Conservation (phyloP, 2,888 invertebrate species). For the Leptinotarsa rubiginosa region DNA sequence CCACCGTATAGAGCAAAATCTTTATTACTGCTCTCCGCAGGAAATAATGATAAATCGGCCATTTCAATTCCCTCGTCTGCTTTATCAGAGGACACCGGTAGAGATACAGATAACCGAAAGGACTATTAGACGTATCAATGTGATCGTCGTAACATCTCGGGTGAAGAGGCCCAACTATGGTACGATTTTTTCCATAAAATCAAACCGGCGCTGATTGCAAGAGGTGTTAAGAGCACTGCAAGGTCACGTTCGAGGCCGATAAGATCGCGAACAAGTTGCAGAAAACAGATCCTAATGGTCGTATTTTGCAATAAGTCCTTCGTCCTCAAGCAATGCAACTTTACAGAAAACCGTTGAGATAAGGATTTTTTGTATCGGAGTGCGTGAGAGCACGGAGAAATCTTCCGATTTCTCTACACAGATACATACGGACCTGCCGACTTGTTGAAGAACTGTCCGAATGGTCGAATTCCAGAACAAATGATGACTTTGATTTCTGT, state of each 20-base stretch:
- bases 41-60: not conserved
- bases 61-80: slow-evolving; percentile 3
- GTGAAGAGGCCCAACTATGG: slow-evolving; percentile 17
- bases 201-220: slow-evolving; percentile 52
- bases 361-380: slow-evolving; percentile 54
- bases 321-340: slow-evolving; percentile 57
- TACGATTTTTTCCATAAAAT: slow-evolving; percentile 39
- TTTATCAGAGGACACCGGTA: slow-evolving; percentile 16
- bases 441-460: not conserved
- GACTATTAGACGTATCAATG: slow-evolving; percentile 24
- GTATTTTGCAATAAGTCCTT: slow-evolving; percentile 60
- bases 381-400: slow-evolving; percentile 57
- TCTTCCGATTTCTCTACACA: slow-evolving; percentile 49
- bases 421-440: slow-evolving; percentile 47
- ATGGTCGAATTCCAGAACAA: not conserved
- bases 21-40: not conserved
- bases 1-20: not conserved
- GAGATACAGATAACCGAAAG: slow-evolving; percentile 22
- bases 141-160: slow-evolving; percentile 20
- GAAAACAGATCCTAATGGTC: slow-evolving; percentile 63
- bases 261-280: slow-evolving; percentile 65
- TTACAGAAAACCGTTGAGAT: slow-evolving; percentile 60
- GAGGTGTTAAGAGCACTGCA: slow-evolving; percentile 64
- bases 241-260: slow-evolving; percentile 64
- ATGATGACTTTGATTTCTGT: not conserved